Conservation (phyloP, 2,888 invertebrate species). For the Chrysolina haemoptera region DNA sequence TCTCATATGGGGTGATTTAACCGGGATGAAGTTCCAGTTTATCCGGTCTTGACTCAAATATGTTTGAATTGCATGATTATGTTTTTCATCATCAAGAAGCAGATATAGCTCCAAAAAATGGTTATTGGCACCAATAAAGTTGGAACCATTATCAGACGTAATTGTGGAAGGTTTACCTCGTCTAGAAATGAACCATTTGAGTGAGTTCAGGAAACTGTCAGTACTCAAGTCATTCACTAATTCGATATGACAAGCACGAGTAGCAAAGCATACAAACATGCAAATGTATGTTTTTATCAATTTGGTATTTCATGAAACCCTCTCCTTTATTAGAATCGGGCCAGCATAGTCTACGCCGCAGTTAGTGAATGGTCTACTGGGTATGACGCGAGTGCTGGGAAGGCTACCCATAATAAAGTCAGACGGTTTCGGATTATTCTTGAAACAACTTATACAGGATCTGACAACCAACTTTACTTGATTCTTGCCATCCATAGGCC, state of each 20-base stretch:
- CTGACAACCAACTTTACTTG: conserved; percentile 10
- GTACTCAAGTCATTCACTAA: conserved; percentile 47
- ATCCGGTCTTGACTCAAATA: not conserved
- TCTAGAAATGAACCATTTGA: conserved; percentile 58
- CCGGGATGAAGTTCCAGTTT: too few relatives aligned
- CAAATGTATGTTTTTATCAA: conserved; percentile 53
- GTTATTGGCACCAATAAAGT: not conserved
- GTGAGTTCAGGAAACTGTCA: conserved; percentile 58
- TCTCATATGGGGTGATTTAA: too few relatives aligned
- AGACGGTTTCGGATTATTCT: conserved; percentile 34
- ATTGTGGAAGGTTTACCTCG: conserved; percentile 51
- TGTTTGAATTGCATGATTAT: not conserved
- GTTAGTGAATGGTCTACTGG: conserved; percentile 25
- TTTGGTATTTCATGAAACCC: conserved; percentile 42
- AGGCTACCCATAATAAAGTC: conserved; percentile 46
- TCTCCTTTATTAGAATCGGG: conserved; percentile 45
- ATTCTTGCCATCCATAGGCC: conserved; percentile 30
- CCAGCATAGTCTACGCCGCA: conserved; percentile 56
- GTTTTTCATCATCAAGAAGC: not conserved
- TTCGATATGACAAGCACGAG: conserved; percentile 61
- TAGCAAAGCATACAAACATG: conserved; percentile 56
- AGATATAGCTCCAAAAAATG: not conserved
- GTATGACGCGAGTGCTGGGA: conserved; percentile 33
- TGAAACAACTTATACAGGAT: conserved; percentile 42
- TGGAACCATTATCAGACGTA: not conserved